These are phyloP conservation scores for Eudyptes chrysolophus DNA, from an alignment of 2,113 vertebrate species.

Conservation along the genomic window DNA sequence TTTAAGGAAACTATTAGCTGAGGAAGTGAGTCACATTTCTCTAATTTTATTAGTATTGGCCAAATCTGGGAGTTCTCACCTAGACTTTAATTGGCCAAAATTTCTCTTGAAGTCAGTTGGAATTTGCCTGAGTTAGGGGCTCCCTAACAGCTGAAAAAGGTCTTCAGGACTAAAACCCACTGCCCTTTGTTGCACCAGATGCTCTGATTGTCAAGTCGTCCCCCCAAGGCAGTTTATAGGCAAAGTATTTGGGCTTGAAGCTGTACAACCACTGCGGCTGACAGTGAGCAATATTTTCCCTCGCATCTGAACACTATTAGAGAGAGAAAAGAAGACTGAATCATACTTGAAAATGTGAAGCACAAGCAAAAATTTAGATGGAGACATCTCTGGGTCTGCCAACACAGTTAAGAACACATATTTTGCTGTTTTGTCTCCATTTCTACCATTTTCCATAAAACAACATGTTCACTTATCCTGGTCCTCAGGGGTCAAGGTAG, in stretches of 20 bases:
- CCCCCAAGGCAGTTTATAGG: neutral
- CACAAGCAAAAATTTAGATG: conserved; percentile 23
- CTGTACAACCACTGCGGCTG: neutral
- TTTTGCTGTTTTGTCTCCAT: conserved; percentile 50
- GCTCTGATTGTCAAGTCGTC: neutral
- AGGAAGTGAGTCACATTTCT: conserved; percentile 14
- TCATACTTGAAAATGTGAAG: conserved; percentile 33
- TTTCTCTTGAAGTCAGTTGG: neutral
- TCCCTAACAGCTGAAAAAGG: neutral
- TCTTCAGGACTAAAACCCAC: neutral
- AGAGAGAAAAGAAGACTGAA: neutral
- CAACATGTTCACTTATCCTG: neutral
- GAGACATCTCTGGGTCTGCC: conserved; percentile 22
- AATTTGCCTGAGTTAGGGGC: neutral
- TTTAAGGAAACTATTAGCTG: conserved; percentile 40
- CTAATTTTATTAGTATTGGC: conserved; percentile 47
- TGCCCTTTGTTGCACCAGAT: neutral
- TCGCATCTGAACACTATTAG: neutral
- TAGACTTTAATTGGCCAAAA: neutral
- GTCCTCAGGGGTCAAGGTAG: neutral
- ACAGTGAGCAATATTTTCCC: conserved; percentile 55
- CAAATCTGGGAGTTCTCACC: conserved; percentile 34
- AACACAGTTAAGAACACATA: conserved; percentile 43
- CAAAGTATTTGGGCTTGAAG: neutral
- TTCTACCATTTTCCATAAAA: conserved; percentile 48